Evolutionary conservation across 2,888 invertebrate species (phyloP).

Genomic region (Oegoconia quadripuncta): DNA sequence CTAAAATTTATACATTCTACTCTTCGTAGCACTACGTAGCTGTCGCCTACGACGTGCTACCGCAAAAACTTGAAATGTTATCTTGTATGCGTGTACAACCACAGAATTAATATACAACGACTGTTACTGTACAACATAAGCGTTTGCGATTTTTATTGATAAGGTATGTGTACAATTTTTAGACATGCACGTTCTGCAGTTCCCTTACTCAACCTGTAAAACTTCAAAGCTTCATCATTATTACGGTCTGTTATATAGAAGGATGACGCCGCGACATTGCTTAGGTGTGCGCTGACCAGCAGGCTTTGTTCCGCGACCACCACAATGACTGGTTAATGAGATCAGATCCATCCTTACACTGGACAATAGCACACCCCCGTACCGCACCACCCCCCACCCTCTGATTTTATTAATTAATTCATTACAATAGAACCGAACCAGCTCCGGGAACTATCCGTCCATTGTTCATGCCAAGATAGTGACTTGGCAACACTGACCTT

Average conservation of each 20-base stretch:
- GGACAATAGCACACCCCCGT: constrained; percentile 55
- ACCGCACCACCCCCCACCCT: constrained; percentile 27
- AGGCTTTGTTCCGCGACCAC: constrained; percentile 53
- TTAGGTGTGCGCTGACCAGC: constrained; percentile 41
- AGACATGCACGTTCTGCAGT: background rate
- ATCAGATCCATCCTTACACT: constrained; percentile 68
- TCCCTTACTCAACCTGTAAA: background rate
- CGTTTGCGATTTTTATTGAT: too few relatives aligned
- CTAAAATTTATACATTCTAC: too few relatives aligned
- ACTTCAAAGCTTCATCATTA: background rate
- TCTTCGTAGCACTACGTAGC: too few relatives aligned
- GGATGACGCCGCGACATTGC: constrained; percentile 54
- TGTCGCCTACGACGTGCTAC: background rate
- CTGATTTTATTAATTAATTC: constrained; percentile 78
- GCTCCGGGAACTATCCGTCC: constrained; percentile 60
- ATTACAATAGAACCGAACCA: constrained; percentile 73
- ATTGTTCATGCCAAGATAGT: constrained; percentile 59
- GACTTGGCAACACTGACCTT: constrained; percentile 59
- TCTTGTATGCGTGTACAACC: too few relatives aligned
- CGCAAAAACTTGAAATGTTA: background rate
- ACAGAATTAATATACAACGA: too few relatives aligned
- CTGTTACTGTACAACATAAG: too few relatives aligned
- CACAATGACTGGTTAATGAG: constrained; percentile 78
- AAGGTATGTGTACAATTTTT: too few relatives aligned
- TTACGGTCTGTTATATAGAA: constrained; percentile 5